These are phyloP conservation scores for Vollenhovia emeryi DNA, from an alignment of 1,140 invertebrate species.

Conservation along the genomic window DNA sequence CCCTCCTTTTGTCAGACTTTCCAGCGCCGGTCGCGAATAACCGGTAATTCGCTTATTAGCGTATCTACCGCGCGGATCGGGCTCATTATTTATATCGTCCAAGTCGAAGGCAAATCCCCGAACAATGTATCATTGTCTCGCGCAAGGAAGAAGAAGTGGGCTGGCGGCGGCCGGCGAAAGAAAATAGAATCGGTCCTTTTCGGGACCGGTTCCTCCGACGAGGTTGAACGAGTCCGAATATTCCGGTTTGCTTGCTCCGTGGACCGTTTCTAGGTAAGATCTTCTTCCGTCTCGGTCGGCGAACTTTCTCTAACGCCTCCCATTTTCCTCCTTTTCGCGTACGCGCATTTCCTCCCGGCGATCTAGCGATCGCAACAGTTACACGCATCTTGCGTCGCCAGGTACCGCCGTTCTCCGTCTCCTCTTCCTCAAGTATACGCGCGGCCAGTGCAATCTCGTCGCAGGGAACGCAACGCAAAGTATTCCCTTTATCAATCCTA, in stretches of 20 bases:
- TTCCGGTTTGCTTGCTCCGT: not conserved
- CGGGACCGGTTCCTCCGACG: not conserved
- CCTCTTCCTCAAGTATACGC: too few relatives aligned
- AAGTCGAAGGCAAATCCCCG: not conserved
- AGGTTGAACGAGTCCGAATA: slow-evolving; percentile 2
- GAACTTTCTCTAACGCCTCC: slow-evolving; percentile 2
- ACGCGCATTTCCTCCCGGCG: not conserved
- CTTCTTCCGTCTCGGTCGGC: not conserved
- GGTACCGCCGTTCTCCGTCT: not conserved
- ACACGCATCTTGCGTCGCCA: slow-evolving; percentile 25
- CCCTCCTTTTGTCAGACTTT: slow-evolving; percentile 30
- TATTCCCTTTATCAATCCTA: not conserved
- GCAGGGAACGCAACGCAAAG: not conserved
- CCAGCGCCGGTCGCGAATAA: not conserved
- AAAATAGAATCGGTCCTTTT: slow-evolving; percentile 37
- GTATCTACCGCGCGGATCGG: not conserved
- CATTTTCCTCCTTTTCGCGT: slow-evolving; percentile 29
- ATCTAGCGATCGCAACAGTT: slow-evolving; percentile 45
- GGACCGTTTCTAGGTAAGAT: slow-evolving; percentile 5
- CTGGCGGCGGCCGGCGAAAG: not conserved
- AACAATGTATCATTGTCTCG: slow-evolving; percentile 41
- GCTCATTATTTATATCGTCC: slow-evolving; percentile 1
- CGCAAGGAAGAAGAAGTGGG: not conserved
- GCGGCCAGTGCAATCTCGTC: not conserved
- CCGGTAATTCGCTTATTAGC: slow-evolving; percentile 20